Conservation (phyloP, 2,888 invertebrate genomes). For the Drosophila cognata region DNA sequence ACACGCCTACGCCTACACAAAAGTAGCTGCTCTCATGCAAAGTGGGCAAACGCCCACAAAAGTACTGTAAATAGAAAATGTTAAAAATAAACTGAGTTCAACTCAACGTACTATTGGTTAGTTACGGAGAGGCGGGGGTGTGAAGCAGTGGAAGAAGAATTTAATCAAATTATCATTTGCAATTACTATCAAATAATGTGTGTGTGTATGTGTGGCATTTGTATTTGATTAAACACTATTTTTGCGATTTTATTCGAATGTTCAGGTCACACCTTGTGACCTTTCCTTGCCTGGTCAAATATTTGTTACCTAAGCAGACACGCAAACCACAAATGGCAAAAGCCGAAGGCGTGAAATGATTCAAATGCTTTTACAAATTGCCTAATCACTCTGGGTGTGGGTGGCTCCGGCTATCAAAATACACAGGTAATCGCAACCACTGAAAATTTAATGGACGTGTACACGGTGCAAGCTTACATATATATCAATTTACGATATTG, state of each 20-base stretch:
- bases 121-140: not conserved
- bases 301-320: slow-evolving; percentile 46
- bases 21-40: slow-evolving; percentile 47
- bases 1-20: slow-evolving; percentile 50
- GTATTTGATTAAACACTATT: not conserved
- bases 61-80: slow-evolving; percentile 46
- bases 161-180: slow-evolving; percentile 41
- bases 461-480: not conserved
- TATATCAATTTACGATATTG: slow-evolving; percentile 8
- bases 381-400: slow-evolving; percentile 64
- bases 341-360: slow-evolving; percentile 60
- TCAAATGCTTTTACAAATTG: slow-evolving; percentile 48
- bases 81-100: slow-evolving; percentile 58
- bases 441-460: not conserved
- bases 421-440: slow-evolving; percentile 42
- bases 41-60: slow-evolving; percentile 32
- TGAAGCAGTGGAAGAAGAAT: slow-evolving; percentile 14
- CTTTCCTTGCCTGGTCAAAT: slow-evolving; percentile 51
- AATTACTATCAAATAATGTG: not conserved
- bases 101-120: not conserved
- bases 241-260: not conserved
- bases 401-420: slow-evolving; percentile 45
- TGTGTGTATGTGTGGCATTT: not conserved
- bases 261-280: slow-evolving; percentile 15
- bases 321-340: slow-evolving; percentile 52